Evolutionary conservation across 2,888 invertebrate species (phyloP).

Genomic region (Ormyrus nitidulus): DNA sequence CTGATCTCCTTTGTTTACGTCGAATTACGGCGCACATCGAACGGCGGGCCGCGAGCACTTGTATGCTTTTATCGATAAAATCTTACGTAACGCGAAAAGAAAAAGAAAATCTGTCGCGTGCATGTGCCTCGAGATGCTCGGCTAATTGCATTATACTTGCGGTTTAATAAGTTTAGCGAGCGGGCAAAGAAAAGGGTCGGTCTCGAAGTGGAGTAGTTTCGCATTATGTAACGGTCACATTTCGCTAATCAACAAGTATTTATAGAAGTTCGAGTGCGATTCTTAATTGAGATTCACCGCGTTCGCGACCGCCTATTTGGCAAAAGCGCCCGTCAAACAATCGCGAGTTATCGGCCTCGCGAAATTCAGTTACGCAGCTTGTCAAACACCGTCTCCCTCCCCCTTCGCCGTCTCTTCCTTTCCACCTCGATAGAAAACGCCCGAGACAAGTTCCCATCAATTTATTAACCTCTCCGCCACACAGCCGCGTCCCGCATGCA

Average conservation of each 20-base stretch:
- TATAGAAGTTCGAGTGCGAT: background rate
- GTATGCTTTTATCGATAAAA: no score
- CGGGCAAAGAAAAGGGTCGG: background rate
- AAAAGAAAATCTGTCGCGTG: constrained; percentile 16
- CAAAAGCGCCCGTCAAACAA: background rate
- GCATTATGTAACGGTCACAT: constrained; percentile 10
- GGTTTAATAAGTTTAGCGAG: constrained; percentile 29
- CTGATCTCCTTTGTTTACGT: constrained; percentile 17
- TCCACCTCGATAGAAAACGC: no score
- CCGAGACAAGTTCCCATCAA: no score
- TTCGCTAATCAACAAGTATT: constrained; percentile 40
- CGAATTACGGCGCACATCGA: no score
- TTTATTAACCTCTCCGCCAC: no score
- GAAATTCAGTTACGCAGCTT: no score
- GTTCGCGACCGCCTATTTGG: background rate
- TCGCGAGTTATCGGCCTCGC: no score
- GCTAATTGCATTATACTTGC: constrained; percentile 15
- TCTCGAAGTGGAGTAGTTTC: background rate
- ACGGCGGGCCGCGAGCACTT: no score
- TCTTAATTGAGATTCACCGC: constrained; percentile 1
- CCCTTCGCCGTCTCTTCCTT: no score
- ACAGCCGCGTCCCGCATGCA: no score
- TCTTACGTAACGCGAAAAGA: background rate
- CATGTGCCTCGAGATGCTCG: background rate
- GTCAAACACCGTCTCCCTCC: no score